These are phyloP conservation scores for Agrotis ipsilon DNA, from an alignment of 2,888 invertebrate genomes.

Conservation along the genomic window DNA sequence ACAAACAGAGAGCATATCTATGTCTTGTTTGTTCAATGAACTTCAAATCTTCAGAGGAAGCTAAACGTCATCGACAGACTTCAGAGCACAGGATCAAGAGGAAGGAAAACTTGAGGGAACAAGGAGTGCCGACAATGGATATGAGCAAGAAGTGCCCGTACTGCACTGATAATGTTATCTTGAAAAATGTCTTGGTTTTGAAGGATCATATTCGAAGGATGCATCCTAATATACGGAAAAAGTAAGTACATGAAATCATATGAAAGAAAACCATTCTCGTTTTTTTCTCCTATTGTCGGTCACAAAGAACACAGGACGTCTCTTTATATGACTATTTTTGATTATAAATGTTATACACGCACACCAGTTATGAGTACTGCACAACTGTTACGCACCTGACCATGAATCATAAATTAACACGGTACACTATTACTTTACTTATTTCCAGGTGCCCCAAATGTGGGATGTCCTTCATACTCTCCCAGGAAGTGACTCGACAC, in stretches of 20 bases:
- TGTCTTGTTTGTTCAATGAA: constrained; percentile 93
- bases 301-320: neutral
- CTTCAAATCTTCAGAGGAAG: constrained; percentile 92
- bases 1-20: constrained; percentile 91
- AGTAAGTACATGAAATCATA: constrained; percentile 81
- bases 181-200: constrained; percentile 90
- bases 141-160: constrained; percentile 91
- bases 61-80: constrained; percentile 93
- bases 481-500: constrained; percentile 95
- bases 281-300: neutral
- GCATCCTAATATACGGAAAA: constrained; percentile 92
- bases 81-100: constrained; percentile 92
- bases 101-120: constrained; percentile 82
- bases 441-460: constrained; percentile 93
- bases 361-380: too few relatives aligned
- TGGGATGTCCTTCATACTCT: constrained; percentile 92
- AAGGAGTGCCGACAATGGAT: constrained; percentile 80
- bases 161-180: constrained; percentile 87
- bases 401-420: neutral
- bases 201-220: constrained; percentile 92
- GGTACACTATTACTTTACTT: constrained; percentile 61
- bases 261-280: neutral
- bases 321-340: neutral
- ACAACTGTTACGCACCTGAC: neutral
- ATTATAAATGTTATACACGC: too few relatives aligned